Conservation (phyloP, 53 echinoderm and acorn worm genomes). For the Patiria pectinifera region DNA sequence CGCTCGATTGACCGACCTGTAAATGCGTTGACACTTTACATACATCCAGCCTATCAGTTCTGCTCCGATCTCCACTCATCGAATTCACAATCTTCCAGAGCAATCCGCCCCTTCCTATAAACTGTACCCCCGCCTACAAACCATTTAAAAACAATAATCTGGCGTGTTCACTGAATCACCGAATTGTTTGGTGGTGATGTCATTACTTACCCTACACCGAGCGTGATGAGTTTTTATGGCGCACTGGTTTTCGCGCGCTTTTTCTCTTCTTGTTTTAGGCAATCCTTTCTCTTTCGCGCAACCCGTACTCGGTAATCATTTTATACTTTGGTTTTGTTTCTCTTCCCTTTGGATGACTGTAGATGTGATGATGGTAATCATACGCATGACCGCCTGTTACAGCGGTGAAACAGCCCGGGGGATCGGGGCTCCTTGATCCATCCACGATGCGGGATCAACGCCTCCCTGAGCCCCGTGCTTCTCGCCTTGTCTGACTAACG, state of each 20-base stretch:
- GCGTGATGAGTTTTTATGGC: slow-evolving; percentile 49
- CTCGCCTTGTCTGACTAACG: background rate
- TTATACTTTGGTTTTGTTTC: too few species aligned
- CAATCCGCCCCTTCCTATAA: background rate
- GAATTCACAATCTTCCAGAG: background rate
- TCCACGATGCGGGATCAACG: slow-evolving; percentile 54
- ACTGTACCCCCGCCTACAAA: slow-evolving; percentile 38
- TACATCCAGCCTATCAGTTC: slow-evolving; percentile 29
- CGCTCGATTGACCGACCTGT: slow-evolving; percentile 27
- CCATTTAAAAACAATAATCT: slow-evolving; percentile 67
- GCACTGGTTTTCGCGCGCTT: background rate
- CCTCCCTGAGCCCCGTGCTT: slow-evolving; percentile 26
- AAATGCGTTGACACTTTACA: slow-evolving; percentile 43
- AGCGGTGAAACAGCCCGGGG: slow-evolving; percentile 54
- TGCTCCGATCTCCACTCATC: slow-evolving; percentile 13
- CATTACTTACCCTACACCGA: slow-evolving; percentile 50
- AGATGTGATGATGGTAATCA: slow-evolving; percentile 63
- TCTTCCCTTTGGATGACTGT: slow-evolving; percentile 22
- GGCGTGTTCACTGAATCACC: slow-evolving; percentile 52
- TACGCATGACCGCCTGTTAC: slow-evolving; percentile 58
- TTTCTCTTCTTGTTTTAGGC: background rate
- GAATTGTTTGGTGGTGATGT: slow-evolving; percentile 37
- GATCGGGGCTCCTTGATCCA: slow-evolving; percentile 27
- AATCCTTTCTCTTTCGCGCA: background rate
- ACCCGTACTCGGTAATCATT: too few species aligned